phyloP scores from a whole-genome alignment of 2,797 vertebrate genomes.

The Merluccius polli region DNA sequence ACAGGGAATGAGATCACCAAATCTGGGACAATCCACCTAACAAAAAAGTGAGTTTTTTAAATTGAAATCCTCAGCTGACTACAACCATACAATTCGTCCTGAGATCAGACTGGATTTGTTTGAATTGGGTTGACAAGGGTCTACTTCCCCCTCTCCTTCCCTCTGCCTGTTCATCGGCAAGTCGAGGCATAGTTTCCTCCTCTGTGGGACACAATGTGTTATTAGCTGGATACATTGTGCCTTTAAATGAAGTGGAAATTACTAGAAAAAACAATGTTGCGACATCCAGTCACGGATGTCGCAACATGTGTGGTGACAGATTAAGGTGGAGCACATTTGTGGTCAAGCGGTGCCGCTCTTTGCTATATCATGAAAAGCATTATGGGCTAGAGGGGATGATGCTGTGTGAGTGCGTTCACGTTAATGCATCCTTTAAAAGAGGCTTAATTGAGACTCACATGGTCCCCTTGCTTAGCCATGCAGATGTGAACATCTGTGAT shows the following conservation, averaged over 20 bases:
- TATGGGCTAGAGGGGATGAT: not conserved
- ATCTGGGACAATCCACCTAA: slow-evolving; percentile 43
- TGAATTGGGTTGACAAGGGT: not conserved
- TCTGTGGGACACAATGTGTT: not conserved
- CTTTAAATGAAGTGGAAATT: not conserved
- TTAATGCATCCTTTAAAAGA: not conserved
- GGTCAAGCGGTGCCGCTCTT: slow-evolving; percentile 8
- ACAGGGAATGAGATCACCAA: slow-evolving; percentile 33
- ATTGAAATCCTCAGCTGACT: slow-evolving; percentile 17
- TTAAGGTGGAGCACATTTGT: not conserved
- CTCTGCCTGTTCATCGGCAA: not conserved
- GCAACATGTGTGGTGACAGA: slow-evolving; percentile 3
- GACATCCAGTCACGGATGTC: too few relatives aligned
- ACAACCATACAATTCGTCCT: not conserved
- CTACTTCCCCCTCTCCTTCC: not conserved
- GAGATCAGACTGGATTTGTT: not conserved
- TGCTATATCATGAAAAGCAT: not conserved
- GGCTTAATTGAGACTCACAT: not conserved
- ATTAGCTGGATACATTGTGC: not conserved
- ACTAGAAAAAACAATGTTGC: not conserved
- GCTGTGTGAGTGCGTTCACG: not conserved
- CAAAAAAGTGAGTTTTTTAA: slow-evolving; percentile 6
- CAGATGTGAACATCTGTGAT: not conserved
- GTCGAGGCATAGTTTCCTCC: too few relatives aligned
- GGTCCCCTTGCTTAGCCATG: not conserved